phyloP scores from a whole-genome alignment of 2,113 vertebrate genomes.

The Opisthocomus hoazin region DNA sequence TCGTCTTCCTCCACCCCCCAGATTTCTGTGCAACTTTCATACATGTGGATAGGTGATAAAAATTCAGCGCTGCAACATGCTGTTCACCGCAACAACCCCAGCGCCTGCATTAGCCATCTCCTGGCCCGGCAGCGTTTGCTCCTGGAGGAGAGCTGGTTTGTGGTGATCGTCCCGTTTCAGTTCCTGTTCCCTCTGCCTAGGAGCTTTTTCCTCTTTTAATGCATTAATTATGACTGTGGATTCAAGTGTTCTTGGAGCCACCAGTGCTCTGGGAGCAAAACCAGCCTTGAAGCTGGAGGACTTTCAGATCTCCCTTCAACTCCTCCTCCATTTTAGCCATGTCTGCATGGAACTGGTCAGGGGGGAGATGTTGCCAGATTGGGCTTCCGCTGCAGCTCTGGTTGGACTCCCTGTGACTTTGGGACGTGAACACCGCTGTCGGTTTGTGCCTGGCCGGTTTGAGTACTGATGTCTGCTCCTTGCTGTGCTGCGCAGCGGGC shows the following conservation, averaged over 20 bases:
- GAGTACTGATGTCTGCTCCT: background rate
- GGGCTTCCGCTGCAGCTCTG: background rate
- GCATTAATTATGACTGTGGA: background rate
- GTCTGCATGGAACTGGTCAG: background rate
- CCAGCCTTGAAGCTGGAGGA: background rate
- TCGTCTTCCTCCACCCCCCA: rapidly evolving
- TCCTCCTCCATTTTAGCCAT: background rate
- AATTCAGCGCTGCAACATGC: background rate
- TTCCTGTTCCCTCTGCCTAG: background rate
- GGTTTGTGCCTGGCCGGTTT: background rate
- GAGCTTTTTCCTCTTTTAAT: background rate
- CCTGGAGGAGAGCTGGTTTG: background rate
- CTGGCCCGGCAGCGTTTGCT: background rate
- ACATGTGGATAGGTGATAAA: rapidly evolving
- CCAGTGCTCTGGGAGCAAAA: background rate
- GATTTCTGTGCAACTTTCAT: background rate
- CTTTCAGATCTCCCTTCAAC: background rate
- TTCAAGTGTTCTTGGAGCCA: background rate
- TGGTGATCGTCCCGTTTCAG: background rate
- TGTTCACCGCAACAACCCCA: background rate
- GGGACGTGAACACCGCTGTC: background rate
- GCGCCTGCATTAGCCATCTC: background rate
- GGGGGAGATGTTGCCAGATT: background rate
- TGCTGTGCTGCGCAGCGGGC: background rate
- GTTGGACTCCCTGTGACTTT: background rate